A percentile compares a stretch with the other conserved stretches of the same genome.
Evolutionary conservation across 1,140 invertebrate genomes (phyloP).

Genomic region (Drosophila lini): DNA sequence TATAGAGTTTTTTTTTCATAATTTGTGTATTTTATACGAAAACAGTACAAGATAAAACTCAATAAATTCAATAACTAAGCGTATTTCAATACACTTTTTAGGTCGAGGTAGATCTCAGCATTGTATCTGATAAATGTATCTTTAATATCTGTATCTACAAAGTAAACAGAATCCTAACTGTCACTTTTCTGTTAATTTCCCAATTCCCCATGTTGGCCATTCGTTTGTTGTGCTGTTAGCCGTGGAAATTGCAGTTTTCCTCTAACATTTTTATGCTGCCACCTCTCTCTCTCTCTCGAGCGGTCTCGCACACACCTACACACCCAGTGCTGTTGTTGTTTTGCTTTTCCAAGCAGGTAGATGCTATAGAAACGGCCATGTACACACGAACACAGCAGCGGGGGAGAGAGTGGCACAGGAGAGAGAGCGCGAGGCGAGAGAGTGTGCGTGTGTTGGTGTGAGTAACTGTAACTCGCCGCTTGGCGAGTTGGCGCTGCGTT

Average conservation of each 20-base stretch:
- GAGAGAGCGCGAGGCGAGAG: not conserved
- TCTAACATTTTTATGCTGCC: conserved; percentile 43
- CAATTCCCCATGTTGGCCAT: conserved; percentile 13
- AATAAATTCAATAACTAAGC: not conserved
- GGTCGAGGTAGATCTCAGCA: no score
- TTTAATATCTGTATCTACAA: conserved; percentile 10
- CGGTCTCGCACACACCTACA: conserved; percentile 4
- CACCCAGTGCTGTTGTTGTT: conserved; percentile 36
- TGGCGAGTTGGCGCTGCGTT: conserved; percentile 10
- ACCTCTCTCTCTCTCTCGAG: conserved; percentile 1
- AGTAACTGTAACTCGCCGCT: conserved; percentile 71
- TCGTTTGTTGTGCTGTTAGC: conserved; percentile 23
- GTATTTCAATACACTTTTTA: not conserved
- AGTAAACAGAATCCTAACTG: conserved; percentile 16
- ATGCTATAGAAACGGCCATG: conserved; percentile 47
- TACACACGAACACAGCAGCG: conserved; percentile 29
- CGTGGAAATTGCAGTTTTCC: conserved; percentile 35
- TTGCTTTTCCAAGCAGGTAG: conserved; percentile 59
- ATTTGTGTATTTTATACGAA: no score
- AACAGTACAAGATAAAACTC: not conserved
- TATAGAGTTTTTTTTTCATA: no score
- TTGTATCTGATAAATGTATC: not conserved
- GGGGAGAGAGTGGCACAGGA: conserved; percentile 27
- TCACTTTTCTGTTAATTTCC: conserved; percentile 14
- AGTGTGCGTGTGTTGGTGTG: conserved; percentile 31